phyloP scores from a whole-genome alignment of 2,797 vertebrate species.

The Danio albolineatus region DNA sequence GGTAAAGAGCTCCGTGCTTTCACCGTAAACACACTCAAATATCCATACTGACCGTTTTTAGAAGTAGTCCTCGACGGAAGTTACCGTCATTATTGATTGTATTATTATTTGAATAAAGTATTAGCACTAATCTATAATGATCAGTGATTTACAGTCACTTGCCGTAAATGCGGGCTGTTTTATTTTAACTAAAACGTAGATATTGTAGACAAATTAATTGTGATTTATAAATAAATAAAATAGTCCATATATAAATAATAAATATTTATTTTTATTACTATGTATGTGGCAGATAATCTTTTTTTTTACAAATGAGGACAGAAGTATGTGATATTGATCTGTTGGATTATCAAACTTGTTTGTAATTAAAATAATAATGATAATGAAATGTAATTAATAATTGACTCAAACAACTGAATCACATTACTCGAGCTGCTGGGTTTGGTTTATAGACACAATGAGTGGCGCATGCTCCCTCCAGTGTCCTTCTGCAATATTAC shows the following conservation, averaged over 20 bases:
- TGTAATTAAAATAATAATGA: too few relatives aligned
- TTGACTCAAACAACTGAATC: not conserved
- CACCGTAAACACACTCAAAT: not conserved
- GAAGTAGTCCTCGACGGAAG: not conserved
- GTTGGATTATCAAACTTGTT: too few relatives aligned
- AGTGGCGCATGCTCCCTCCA: constrained; percentile 15
- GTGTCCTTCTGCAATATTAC: constrained; percentile 4
- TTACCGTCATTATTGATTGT: not conserved
- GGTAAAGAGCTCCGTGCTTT: constrained; percentile 30
- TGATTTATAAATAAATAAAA: too few relatives aligned
- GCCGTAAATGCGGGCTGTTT: not conserved
- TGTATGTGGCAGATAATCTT: too few relatives aligned
- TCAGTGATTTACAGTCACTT: not conserved
- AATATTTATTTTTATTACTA: too few relatives aligned
- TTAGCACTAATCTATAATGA: not conserved
- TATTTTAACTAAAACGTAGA: not conserved
- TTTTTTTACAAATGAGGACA: too few relatives aligned
- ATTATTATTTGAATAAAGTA: not conserved
- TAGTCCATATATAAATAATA: too few relatives aligned
- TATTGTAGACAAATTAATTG: not conserved
- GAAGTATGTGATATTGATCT: too few relatives aligned
- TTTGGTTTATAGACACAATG: not conserved
- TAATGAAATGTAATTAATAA: too few relatives aligned
- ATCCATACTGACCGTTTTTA: not conserved
- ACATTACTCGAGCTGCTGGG: not conserved